Evolutionary conservation across 1,140 invertebrate genomes (phyloP), one percentile per base, ranked within the genome.

Genomic region (Lepidurus packardi): DNA sequence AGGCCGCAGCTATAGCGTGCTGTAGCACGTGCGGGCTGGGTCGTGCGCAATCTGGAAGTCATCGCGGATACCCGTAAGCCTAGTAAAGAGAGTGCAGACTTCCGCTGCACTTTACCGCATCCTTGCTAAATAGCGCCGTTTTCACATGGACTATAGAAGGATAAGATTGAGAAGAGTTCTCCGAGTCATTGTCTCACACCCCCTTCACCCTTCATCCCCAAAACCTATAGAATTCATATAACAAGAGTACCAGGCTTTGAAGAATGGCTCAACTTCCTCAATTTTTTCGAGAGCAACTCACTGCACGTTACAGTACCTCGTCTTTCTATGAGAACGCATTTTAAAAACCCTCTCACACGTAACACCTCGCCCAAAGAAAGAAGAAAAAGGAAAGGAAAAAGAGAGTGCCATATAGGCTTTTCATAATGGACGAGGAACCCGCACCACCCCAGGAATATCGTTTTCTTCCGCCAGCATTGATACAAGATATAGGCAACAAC

Each of bases 31-130:
- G 53, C 53, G 53, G 53, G 53, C 13, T 65, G 53, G 53, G 53
- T 65, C 53, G 53, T 65, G 53, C 53, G 53, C 53, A 65, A 65
- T 65, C 53, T 65, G 53, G 53, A 21, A 65, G 9, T 65, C 53
- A 65, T 65, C 53, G 53, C 53, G 53, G 53, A 16, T 65, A 65
- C 21, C 16, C 53, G 4, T 21, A 65, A 65, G 53, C 7, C 53
- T 65, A 65, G 53, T 65, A 65, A 65, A 65, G 53, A 21, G 9
- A 65, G 53, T 65, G 53, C 53, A 65, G 53, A 65, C 53, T 65
- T 65, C 53, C 53, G 53, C 21, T 65, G 53, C 53, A 65, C 9
- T 65, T 65, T 13, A 65, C 21, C 53, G 53, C 53, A 65, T 21
- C 16, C 53, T 65, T 13, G 53, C 53, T 65, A 65, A 65, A 16